phyloP scores from a whole-genome alignment of 35 echinoderm and acorn worm species.

The Apostichopus californicus region DNA sequence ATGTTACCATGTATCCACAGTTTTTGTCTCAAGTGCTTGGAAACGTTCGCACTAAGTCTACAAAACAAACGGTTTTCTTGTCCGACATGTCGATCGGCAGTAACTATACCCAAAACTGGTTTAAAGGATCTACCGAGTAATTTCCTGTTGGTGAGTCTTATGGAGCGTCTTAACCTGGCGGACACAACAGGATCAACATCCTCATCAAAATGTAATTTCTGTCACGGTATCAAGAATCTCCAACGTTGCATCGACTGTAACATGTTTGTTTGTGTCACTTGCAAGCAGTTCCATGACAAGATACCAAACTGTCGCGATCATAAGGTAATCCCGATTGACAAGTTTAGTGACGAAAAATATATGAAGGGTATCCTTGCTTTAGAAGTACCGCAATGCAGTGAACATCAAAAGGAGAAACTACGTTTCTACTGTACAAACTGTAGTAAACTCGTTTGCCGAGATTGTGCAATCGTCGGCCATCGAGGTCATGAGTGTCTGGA shows the following conservation, averaged over 20 bases:
- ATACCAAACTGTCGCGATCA: neutral
- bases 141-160: too few relatives aligned
- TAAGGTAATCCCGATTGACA: neutral
- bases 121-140: neutral
- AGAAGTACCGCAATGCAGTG: neutral
- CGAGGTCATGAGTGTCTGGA: neutral
- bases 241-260: neutral
- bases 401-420: neutral
- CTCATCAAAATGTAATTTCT: too few relatives aligned
- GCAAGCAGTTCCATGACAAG: neutral
- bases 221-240: neutral
- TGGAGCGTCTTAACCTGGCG: neutral
- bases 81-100: neutral
- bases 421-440: conserved; percentile 55
- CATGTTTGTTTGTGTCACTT: neutral
- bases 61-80: neutral
- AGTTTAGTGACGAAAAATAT: neutral
- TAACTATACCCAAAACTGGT: neutral
- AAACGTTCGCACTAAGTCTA: neutral
- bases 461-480: conserved; percentile 43
- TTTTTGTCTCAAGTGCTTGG: neutral
- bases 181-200: neutral
- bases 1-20: conserved; percentile 40
- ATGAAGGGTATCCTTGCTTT: neutral
- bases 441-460: conserved; percentile 59